Conservation (phyloP, 1,140 invertebrate genomes). For the Lerema accius region DNA sequence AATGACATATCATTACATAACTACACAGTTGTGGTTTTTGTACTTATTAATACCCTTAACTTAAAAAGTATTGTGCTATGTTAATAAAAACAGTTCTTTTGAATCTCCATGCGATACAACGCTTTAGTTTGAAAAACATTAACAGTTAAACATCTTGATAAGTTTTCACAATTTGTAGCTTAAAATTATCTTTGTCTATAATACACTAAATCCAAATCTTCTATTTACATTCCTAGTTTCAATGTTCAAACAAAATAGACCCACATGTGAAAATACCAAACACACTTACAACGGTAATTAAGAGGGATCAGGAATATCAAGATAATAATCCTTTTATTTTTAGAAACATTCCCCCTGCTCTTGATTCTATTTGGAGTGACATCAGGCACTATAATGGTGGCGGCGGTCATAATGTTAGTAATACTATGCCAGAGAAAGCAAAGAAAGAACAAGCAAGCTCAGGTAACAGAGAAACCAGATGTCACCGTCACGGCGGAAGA, state of each 20-base stretch:
- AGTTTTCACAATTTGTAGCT: no score
- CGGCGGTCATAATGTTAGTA: constrained; percentile 85
- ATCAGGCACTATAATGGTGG: constrained; percentile 86
- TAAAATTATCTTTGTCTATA: no score
- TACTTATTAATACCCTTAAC: no score
- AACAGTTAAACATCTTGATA: no score
- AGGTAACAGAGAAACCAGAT: constrained; percentile 75
- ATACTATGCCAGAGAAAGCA: constrained; percentile 85
- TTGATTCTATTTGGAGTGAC: constrained; percentile 86
- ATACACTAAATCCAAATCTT: background rate
- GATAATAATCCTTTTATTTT: constrained; percentile 52
- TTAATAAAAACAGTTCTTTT: no score
- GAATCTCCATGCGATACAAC: no score
- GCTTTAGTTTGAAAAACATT: no score
- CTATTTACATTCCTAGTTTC: background rate
- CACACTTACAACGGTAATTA: background rate
- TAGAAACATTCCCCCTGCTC: constrained; percentile 86
- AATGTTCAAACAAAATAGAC: background rate
- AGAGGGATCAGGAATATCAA: background rate
- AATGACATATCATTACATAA: no score
- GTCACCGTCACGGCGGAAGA: constrained; percentile 86
- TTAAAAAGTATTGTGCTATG: no score
- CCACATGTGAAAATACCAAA: background rate
- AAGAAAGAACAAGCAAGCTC: constrained; percentile 72
- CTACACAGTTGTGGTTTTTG: no score